Percentiles rank a stretch among this genome's conserved stretches.
Conservation (phyloP, 2,797 vertebrate genomes). For the Cottoperca gobio region DNA sequence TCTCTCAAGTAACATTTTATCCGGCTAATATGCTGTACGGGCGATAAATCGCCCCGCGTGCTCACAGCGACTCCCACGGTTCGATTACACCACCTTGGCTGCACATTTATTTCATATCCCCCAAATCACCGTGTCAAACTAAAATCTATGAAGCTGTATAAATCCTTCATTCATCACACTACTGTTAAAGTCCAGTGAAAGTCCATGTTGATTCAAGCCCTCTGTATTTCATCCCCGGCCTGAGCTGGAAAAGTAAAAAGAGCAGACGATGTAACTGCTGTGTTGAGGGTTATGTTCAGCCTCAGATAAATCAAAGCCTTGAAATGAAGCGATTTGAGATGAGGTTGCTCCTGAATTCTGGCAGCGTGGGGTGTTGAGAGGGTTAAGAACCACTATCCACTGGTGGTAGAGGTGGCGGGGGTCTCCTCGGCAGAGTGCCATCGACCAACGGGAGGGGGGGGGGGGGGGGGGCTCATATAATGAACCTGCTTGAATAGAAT, state of each 20-base stretch:
- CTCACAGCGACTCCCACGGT: conserved; percentile 62
- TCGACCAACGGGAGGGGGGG: conserved; percentile 29
- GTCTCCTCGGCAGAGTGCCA: conserved; percentile 56
- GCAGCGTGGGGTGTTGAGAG: conserved; percentile 55
- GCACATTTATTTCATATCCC: conserved; percentile 60
- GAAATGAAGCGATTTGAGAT: conserved; percentile 45
- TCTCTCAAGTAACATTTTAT: conserved; percentile 74
- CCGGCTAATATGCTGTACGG: conserved; percentile 48
- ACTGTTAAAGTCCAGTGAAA: conserved; percentile 62
- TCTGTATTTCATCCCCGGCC: conserved; percentile 62
- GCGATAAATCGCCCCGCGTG: conserved; percentile 68
- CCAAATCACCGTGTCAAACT: conserved; percentile 58
- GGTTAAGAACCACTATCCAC: conserved; percentile 59
- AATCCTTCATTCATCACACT: conserved; percentile 70
- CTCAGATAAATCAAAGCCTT: conserved; percentile 58
- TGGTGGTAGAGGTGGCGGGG: conserved; percentile 30
- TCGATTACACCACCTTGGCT: conserved; percentile 70
- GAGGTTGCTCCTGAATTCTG: conserved; percentile 44
- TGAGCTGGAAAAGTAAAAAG: conserved; percentile 44
- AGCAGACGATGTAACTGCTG: conserved; percentile 29
- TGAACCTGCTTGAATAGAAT: conserved; percentile 68
- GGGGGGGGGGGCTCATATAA: conserved; percentile 40
- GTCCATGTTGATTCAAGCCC: conserved; percentile 71
- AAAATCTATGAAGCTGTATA: conserved; percentile 44
- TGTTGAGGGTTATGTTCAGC: conserved; percentile 45